Evolutionary conservation across 2,888 invertebrate genomes (phyloP).

Genomic region (Cryptocephalus primarius): DNA sequence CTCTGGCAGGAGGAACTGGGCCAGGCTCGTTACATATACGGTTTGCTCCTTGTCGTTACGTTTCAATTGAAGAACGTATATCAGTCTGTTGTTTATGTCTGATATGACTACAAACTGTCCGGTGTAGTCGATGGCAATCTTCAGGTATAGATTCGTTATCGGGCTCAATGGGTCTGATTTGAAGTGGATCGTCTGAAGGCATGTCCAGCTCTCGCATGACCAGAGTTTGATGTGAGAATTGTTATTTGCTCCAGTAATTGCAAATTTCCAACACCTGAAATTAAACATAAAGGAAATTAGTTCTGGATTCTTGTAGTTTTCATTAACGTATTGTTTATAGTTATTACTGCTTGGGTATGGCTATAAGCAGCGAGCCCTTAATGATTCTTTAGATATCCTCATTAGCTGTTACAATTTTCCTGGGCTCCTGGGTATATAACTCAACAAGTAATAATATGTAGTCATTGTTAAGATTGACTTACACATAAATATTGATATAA

Average conservation of each 20-base stretch:
- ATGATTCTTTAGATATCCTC: no score
- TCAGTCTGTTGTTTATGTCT: constrained; percentile 58
- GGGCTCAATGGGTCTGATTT: constrained; percentile 39
- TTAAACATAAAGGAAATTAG: constrained; percentile 26
- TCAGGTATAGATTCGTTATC: constrained; percentile 44
- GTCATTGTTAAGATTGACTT: no score
- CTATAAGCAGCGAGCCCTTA: no score
- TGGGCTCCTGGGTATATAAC: no score
- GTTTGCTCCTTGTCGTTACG: constrained; percentile 49
- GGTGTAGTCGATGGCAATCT: constrained; percentile 73
- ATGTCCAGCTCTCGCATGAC: constrained; percentile 92
- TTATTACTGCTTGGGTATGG: no score
- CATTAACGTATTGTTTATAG: no score
- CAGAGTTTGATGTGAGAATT: constrained; percentile 87
- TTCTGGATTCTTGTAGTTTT: no score
- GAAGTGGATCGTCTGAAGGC: constrained; percentile 78
- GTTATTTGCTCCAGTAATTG: constrained; percentile 80
- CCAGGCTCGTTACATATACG: constrained; percentile 62
- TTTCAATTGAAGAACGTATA: constrained; percentile 70
- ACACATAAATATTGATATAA: background rate
- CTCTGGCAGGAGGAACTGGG: constrained; percentile 79
- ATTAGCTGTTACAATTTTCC: no score
- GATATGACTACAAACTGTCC: constrained; percentile 80
- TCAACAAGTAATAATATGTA: no score
- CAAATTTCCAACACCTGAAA: constrained; percentile 86